Evolutionary conservation across 2,888 invertebrate species (phyloP).

Genomic region (Apocheima hispidaria): DNA sequence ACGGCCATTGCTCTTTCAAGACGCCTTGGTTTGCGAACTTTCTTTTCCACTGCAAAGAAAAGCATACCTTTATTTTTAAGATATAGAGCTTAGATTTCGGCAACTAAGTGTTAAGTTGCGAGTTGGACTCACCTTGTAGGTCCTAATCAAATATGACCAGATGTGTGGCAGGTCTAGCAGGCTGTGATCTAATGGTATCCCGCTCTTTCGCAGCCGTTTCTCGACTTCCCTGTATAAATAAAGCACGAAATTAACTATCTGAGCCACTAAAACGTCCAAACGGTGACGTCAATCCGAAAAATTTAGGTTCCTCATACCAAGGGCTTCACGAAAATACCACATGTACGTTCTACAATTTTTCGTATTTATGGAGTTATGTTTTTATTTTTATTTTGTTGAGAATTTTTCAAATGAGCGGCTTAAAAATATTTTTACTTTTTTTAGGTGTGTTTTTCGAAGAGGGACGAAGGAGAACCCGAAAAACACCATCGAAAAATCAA

Average conservation of each 20-base stretch:
- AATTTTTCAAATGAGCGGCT: no score
- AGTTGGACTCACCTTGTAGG: slow-evolving; percentile 65
- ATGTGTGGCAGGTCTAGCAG: slow-evolving; percentile 72
- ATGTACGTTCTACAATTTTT: no score
- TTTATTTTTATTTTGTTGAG: no score
- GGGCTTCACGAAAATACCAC: no score
- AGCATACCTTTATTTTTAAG: not conserved
- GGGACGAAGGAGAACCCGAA: no score
- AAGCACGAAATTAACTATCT: not conserved
- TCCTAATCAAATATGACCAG: slow-evolving; percentile 73
- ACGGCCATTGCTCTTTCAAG: slow-evolving; percentile 77
- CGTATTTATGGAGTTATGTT: no score
- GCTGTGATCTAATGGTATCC: slow-evolving; percentile 74
- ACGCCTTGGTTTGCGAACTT: slow-evolving; percentile 78
- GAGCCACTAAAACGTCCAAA: no score
- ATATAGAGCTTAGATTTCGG: not conserved
- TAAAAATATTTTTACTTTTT: no score
- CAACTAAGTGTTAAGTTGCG: not conserved
- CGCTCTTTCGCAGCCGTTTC: slow-evolving; percentile 66
- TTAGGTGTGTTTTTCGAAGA: no score
- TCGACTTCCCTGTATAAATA: slow-evolving; percentile 71
- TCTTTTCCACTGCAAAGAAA: slow-evolving; percentile 73
- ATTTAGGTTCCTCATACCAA: no score
- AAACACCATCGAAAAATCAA: no score
- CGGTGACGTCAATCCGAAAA: no score